Base-by-base conservation (phyloP, 2,113 vertebrate genomes). In the Apodemus speciosus region DNA sequence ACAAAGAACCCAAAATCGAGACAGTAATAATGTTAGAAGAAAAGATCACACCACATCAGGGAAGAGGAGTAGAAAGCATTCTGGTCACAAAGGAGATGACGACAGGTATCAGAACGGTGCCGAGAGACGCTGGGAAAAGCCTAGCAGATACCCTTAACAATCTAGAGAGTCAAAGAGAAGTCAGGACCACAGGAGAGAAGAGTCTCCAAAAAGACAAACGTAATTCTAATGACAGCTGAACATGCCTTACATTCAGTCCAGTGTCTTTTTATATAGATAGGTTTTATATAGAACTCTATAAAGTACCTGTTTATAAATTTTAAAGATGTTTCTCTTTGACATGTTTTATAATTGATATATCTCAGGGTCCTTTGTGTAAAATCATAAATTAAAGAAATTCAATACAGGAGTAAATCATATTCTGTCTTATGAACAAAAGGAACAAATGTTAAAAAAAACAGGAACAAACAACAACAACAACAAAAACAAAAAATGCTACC, bases 131-230 rank as follows among this genome's bases (percentile, higher is more conserved):
- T 91, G 96, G 51, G 97, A 98, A 81, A 98, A 97, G 58, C 85
- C 96, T 43, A 95, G 35, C 96, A 98, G 97, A 23, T 91, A 97
- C 9, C 96, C 97, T 23, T 98, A 98, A 46, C 98, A 97, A 49
- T 96, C 96, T 73, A 98, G 97, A 66, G 98, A 98, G 38, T 94
- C 97, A n/a, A 98, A 97, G 71, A 98, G 53, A 95, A 96, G 73
- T 0, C 97, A 98, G 43, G 97, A 98, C 40, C 91, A 96, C 38
- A 96, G 91, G 73, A 97, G 98, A 90, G 98, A 98, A 20, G 96
- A 43, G 40, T 98, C 98, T 43, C 98, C 98, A 3, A 95, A 97
- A 68, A 97, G 98, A 80, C 97, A 97, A 93, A 98, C 98, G 96
- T 98, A 96, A 93, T n/a, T 30, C 35, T 16, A 3, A 79, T 46